Evolutionary conservation across 2,113 vertebrate genomes (phyloP).

Genomic region (Caretta caretta): DNA sequence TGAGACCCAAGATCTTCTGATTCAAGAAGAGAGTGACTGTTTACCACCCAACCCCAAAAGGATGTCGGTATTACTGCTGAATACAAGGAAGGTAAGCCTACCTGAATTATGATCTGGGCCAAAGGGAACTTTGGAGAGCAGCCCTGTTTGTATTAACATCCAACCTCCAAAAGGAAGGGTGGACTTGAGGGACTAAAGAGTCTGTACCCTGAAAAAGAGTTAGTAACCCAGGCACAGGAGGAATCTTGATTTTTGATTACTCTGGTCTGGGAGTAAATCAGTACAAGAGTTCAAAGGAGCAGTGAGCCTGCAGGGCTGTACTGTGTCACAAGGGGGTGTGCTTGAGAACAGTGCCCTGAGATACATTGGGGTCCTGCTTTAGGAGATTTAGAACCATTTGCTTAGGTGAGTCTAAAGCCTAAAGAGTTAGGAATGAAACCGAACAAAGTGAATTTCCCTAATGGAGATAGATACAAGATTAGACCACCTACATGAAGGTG

Average conservation of each 20-base stretch:
- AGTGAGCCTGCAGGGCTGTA: neutral
- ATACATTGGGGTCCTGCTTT: neutral
- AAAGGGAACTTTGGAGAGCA: neutral
- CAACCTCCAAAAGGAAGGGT: neutral
- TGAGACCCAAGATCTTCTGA: neutral
- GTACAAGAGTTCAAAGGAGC: neutral
- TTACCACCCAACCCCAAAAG: neutral
- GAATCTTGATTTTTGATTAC: neutral
- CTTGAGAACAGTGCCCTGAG: neutral
- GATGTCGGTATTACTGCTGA: neutral
- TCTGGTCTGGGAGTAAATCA: neutral
- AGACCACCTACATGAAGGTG: neutral
- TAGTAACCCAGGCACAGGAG: neutral
- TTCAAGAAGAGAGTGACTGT: neutral
- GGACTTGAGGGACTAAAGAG: neutral
- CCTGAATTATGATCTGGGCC: neutral
- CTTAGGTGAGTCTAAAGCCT: neutral
- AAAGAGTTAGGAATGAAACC: neutral
- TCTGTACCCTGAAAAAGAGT: neutral
- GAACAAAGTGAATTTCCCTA: neutral
- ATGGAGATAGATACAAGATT: neutral
- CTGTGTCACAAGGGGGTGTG: neutral
- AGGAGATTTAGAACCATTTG: neutral
- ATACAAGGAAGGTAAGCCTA: neutral
- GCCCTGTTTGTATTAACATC: neutral